Evolutionary conservation across 2,888 invertebrate genomes (phyloP), one percentile per base, ranked within the genome.

Genomic region (Catocala nupta): DNA sequence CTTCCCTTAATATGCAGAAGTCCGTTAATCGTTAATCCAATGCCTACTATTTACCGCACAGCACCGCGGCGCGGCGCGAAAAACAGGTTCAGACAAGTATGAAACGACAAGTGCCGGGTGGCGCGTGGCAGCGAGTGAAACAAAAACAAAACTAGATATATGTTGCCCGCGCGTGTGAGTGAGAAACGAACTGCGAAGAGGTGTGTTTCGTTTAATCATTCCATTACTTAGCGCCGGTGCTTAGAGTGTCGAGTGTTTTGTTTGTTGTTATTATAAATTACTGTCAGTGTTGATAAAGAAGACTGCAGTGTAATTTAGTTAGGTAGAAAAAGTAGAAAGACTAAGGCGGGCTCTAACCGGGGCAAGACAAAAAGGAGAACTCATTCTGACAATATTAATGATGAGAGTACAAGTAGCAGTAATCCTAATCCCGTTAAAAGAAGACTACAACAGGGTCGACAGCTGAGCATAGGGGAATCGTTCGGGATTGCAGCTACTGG

Each of bases 401-500:
- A 45, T 45, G 56, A 56, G 56, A 59, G 48, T 61, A 63, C 61
- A 48, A 70, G 63, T 56, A 70, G 63, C 58, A 67, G 63, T 63
- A 58, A 65, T 68, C 59, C 62, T 67, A 67, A 53, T 70, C 57
- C 59, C 34, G 58, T 60, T 56, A 70, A 66, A 70, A 63, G 58
- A 68, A 66, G 54, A 60, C 50, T 54, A 16, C 36, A n/a, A 50
- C 57, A 50, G 50, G 57, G 50, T 8, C 57, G 50, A 50, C 57
- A 57, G 70, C 55, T 71, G 63, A 68, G 64, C 69, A 73, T 67
- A 51, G 70, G 68, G 56, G 68, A 71, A 65, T 70, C 68, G 13
- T 71, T 70, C 63, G 70, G 66, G 44, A 65, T 75, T 70, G 72
- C 70, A 68, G 71, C 71, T 64, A 75, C 72, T 66, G 71, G 71